A percentile compares a stretch with the other conserved stretches of the same genome.
These are phyloP conservation scores for Chionoecetes opilio DNA, from an alignment of 1,140 invertebrate species.

Conservation along the genomic window DNA sequence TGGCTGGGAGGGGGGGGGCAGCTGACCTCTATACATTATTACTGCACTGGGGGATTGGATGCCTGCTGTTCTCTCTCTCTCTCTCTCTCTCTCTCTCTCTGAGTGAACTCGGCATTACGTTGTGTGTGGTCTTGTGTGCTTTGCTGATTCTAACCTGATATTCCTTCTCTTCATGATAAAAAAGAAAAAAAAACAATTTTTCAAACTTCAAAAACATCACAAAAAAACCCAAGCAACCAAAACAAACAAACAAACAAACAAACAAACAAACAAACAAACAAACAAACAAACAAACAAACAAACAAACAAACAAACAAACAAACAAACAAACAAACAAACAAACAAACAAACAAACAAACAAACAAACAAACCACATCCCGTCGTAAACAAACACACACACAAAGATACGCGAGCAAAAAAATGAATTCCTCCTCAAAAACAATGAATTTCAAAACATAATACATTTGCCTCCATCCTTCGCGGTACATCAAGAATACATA, in stretches of 20 bases:
- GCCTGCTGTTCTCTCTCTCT: background rate
- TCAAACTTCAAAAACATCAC: too few relatives aligned
- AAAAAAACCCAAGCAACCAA: too few relatives aligned
- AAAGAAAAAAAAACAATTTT: too few relatives aligned
- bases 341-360: background rate
- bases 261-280: background rate
- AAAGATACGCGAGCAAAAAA: too few relatives aligned
- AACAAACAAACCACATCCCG: background rate
- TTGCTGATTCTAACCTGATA: too few relatives aligned
- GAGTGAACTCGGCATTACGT: too few relatives aligned
- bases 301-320: too few relatives aligned
- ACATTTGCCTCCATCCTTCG: too few relatives aligned
- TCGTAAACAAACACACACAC: slow-evolving; percentile 19
- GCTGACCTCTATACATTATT: slow-evolving; percentile 10
- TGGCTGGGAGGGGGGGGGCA: background rate
- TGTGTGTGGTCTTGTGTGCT: too few relatives aligned
- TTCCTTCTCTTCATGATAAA: too few relatives aligned
- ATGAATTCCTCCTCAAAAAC: background rate
- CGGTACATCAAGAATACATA: background rate
- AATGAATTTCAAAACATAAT: background rate
- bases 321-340: too few relatives aligned
- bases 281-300: too few relatives aligned
- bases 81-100: background rate
- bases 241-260: slow-evolving; percentile 43
- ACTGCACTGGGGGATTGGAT: slow-evolving; percentile 13